Evolutionary conservation across 2,797 vertebrate species (phyloP).

Genomic region (Malurus leucopterus): DNA sequence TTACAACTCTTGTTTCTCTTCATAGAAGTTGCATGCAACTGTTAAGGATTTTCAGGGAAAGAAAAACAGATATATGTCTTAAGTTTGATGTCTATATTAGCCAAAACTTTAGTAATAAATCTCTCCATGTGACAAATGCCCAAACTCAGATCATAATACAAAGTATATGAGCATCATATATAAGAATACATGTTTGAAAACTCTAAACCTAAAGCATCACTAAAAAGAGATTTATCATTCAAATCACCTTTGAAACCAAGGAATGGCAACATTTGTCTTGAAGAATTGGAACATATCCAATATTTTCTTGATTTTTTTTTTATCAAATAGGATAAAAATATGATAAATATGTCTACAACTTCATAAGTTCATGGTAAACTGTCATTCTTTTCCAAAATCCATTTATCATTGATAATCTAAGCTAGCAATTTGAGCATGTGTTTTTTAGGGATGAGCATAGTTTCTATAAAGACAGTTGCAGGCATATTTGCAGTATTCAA

Average conservation of each 20-base stretch:
- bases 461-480: not conserved
- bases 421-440: not conserved
- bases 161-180: not conserved
- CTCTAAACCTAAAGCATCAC: not conserved
- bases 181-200: not conserved
- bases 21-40: not conserved
- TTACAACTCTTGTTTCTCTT: not conserved
- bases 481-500: not conserved
- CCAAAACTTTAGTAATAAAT: not conserved
- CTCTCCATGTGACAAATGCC: not conserved
- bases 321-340: not conserved
- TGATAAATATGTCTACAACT: not conserved
- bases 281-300: not conserved
- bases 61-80: not conserved
- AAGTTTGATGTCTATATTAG: not conserved
- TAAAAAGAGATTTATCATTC: slow-evolving; percentile 26
- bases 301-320: not conserved
- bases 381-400: not conserved
- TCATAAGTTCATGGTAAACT: not conserved
- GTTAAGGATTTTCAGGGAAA: not conserved
- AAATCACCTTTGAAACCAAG: not conserved
- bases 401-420: not conserved
- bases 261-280: not conserved
- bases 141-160: not conserved
- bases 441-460: not conserved